phyloP scores from a whole-genome alignment of 2,113 vertebrate species.

The Pedionomus torquatus region DNA sequence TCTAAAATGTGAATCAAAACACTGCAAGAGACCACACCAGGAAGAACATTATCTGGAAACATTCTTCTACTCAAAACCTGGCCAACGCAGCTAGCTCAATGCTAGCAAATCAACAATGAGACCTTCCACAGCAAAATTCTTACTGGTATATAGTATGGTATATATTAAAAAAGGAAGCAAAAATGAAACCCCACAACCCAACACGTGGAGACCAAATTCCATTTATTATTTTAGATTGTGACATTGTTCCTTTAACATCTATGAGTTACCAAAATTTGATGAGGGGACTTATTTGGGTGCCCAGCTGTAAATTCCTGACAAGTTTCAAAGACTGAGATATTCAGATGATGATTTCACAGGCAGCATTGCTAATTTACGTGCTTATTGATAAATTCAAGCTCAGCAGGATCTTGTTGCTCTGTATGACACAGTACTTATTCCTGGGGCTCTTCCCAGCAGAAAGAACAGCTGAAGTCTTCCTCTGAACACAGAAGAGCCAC shows the following conservation, averaged over 20 bases:
- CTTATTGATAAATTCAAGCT: background rate
- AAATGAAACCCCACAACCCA: background rate
- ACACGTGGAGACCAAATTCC: background rate
- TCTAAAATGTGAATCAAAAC: background rate
- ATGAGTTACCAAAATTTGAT: background rate
- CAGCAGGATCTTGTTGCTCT: background rate
- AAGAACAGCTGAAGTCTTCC: background rate
- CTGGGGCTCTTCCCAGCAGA: background rate
- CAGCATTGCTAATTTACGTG: background rate
- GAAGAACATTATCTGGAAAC: background rate
- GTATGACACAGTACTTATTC: background rate
- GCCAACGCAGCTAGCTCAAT: background rate
- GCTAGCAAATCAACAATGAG: background rate
- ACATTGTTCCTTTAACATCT: background rate
- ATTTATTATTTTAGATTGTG: background rate
- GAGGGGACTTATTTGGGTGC: background rate
- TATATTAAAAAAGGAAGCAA: background rate
- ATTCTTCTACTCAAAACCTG: background rate
- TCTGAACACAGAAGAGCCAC: background rate
- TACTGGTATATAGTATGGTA: too few relatives aligned
- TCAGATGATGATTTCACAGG: background rate
- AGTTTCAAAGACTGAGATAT: background rate
- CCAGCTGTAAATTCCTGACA: background rate
- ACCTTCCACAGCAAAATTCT: background rate
- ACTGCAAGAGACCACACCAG: background rate